Evolutionary conservation across 2,888 invertebrate genomes (phyloP), one percentile per base, ranked within the genome.

Genomic region (Meteorus cinctellus): DNA sequence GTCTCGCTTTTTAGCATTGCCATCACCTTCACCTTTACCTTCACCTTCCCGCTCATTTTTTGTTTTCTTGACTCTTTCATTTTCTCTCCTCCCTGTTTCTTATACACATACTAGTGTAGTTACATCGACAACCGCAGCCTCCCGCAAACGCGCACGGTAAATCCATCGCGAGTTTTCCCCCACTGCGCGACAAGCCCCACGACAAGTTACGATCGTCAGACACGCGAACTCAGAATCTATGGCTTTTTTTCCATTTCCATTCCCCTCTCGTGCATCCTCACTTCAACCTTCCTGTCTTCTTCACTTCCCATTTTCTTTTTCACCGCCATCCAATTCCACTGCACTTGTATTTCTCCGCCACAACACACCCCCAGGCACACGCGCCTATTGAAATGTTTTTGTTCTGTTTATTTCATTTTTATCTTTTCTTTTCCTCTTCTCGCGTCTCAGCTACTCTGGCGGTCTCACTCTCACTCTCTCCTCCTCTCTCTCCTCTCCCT

Each of bases 181-280:
- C 75, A 59, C 72, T 66, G 70, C 67, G 78, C 78, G 78, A 80
- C 79, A 77, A 76, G 66, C 74, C 62, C 12, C 75, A 75, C 78
- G 81, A 81, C 82, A 81, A 82, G 81, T 82, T 83, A 83, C 79
- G 82, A 80, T 67, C 80, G 66, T 75, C 77, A 67, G 81, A 79
- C 83, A 83, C 82, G 83, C 83, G 74, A 83, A 77, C 80, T 77
- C 69, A 72, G 74, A 74, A 75, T 69, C 71, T 72, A 67, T 69
- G 71, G 59, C 31, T 59, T 63, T 71, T 76, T 71, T 74, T 66
- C n/a, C 55, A 48, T 31, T 36, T 34, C 19, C 16, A 45, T 71
- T 59, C 8, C 41, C 41, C 41, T 41, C 41, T 12, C 8, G 8
- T 12, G 12, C 41, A 8, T 12, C 41, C 41, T 12, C 41, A 41